A percentile compares a stretch with the other conserved stretches of the same genome.
These are phyloP conservation scores for Ferdinandea cuprea DNA, from an alignment of 2,888 invertebrate genomes.

Conservation along the genomic window DNA sequence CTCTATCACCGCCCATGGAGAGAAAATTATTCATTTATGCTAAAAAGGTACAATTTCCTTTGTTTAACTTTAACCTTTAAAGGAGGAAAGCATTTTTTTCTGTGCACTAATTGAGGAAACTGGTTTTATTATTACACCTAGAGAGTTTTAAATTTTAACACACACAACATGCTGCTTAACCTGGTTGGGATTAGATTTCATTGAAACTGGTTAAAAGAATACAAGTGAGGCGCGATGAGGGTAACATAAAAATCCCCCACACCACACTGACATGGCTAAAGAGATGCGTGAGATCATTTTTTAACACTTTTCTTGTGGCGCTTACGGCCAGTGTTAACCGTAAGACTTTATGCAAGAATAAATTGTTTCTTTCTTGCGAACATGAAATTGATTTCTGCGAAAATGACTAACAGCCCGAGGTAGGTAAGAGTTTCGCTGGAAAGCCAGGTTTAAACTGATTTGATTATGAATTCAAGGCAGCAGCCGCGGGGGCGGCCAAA, in stretches of 20 bases:
- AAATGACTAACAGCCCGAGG: too few species aligned
- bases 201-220: slow-evolving; percentile 5
- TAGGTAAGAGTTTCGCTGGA: too few species aligned
- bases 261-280: background rate
- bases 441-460: too few species aligned
- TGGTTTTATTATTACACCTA: background rate
- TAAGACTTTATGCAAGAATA: too few species aligned
- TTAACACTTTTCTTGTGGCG: background rate
- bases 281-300: background rate
- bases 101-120: background rate
- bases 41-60: background rate
- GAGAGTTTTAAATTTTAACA: background rate
- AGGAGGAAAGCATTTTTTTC: background rate
- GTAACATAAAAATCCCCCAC: background rate
- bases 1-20: background rate
- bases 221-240: background rate
- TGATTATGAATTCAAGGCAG: too few species aligned
- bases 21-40: slow-evolving; percentile 18
- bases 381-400: too few species aligned
- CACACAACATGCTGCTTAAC: background rate
- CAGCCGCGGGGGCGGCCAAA: too few species aligned
- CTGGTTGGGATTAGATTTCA: slow-evolving; percentile 21
- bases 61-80: slow-evolving; percentile 22
- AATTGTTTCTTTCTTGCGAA: too few species aligned
- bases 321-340: background rate